Base-by-base conservation (phyloP, 2,888 invertebrate species). In the Ceraclea dissimilis region DNA sequence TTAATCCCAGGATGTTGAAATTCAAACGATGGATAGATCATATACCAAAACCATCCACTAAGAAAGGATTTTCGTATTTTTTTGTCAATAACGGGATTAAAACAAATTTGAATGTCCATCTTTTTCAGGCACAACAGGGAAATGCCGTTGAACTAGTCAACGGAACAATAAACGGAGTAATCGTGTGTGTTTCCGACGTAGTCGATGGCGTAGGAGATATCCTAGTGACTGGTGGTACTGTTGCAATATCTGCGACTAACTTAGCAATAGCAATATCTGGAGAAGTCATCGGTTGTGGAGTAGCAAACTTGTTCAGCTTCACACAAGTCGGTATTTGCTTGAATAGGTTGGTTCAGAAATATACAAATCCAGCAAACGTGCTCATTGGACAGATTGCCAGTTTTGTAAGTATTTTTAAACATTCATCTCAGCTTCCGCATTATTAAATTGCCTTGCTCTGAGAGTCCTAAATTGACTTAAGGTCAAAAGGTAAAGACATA, bases 141-240 rank as follows among this genome's bases (percentile, higher is more conserved):
- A 46, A 20, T 5, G 44, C 46, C 18, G 31, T 43, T 17, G 19
- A 21, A 8, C 16, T 52, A 11, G 21, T 52, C 44, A 52, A 44
- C 46, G n/a, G 16, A 17, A 46, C 46, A 2, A n/a, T 52, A 19
- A 16, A 26, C 26, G 31, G 43, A 8, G 46, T 46, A 2, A 20
- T 16, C 13, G 2, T 11, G 16, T 49, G 49, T 22, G 20, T 49
- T 16, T 13, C n/a, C 2, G 6, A 17, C 6, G 67, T 69, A 4
- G 17, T 20, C 4, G 52, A 52, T 8, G 19, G 39, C 1, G 43
- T 52, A 11, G 20, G 10, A 6, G 19, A 43, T n/a, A 16, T 52
- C 13, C 19, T 52, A 43, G 2, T 2, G 2, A 21, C 16, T 2
- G 49, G 49, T 13, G 10, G 19, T 31, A 17, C 49, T 13, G 21